Base-by-base conservation (phyloP, 2,113 vertebrate species). In the Formicarius rufipectus region DNA sequence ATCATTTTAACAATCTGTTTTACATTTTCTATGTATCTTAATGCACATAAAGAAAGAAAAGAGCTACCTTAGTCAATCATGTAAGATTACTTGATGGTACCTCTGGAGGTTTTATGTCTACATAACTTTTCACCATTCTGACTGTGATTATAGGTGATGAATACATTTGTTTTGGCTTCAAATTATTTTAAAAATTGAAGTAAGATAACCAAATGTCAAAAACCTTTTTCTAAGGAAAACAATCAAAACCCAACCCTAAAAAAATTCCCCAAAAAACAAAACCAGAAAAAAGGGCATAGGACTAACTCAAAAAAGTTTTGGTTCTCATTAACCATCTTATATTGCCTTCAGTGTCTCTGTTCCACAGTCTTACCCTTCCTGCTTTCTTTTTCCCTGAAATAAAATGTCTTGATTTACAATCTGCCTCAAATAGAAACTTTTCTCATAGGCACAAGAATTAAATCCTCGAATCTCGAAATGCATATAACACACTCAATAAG, bases 41-140 rank as follows among this genome's bases (percentile, higher is more conserved):
- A 62, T 25, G 44, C 52, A 72, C 16, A 80, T 18, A 4, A 55
- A 50, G 62, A 53, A 84, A 84, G 92, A 71, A 91, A 67, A 69
- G 59, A 56, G 21, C 58, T 89, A 76, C 58, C 21, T 71, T 95
- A 95, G 82, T 81, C 40, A 88, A 68, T 50, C 80, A 69, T 3
- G 2, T 40, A 94, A 90, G 66, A 88, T 92, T 96, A 94, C 47
- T 89, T 95, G 93, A 97, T 90, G 93, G 95, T 77, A 94, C 39
- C 20, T 21, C 39, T 3, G 79, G 45, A 75, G 39, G n/a, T 52
- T 89, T 89, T 58, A n/a, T 24, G 13, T 58, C n/a, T 53, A 21
- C 15, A 27, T 6, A 60, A 27, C 16, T 67, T 66, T 53, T 28
- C 42, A 81, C 12, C n/a, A 71, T 50, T 82, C 45, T 66, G 40